Evolutionary conservation across 2,888 invertebrate species (phyloP).

Genomic region (Dryadula phaetusa): DNA sequence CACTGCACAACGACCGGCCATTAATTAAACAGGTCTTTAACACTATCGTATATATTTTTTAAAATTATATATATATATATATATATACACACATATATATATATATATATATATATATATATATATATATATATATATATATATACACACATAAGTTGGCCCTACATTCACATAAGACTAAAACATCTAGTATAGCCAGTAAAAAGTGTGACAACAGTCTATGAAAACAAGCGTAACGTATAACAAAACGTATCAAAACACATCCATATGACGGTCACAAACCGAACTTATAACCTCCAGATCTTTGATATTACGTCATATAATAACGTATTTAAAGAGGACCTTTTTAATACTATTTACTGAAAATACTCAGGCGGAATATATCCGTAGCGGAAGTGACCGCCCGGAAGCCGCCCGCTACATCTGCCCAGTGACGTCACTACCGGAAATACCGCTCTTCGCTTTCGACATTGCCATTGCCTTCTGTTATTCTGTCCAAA

Average conservation of each 20-base stretch:
- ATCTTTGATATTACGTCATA: not conserved
- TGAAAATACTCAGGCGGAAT: conserved; percentile 40
- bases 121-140: too few relatives aligned
- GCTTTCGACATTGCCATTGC: conserved; percentile 43
- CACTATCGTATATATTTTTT: too few relatives aligned
- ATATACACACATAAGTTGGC: too few relatives aligned
- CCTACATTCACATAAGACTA: too few relatives aligned
- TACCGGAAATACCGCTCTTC: conserved; percentile 59
- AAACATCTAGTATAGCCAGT: not conserved
- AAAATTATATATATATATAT: too few relatives aligned
- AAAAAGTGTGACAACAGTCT: not conserved
- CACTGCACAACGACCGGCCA: too few relatives aligned
- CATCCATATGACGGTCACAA: not conserved
- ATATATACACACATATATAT: too few relatives aligned
- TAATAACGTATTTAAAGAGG: conserved; percentile 24
- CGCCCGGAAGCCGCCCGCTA: conserved; percentile 61
- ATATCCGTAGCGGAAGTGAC: conserved; percentile 49
- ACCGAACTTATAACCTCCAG: not conserved
- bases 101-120: too few relatives aligned
- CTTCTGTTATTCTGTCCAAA: conserved; percentile 33
- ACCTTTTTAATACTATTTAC: conserved; percentile 39
- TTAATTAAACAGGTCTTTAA: too few relatives aligned
- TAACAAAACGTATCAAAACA: not conserved
- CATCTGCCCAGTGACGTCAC: conserved; percentile 66
- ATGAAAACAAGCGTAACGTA: too few relatives aligned